phyloP scores from a whole-genome alignment of 1,140 invertebrate species.

The Platyscapa corneri region DNA sequence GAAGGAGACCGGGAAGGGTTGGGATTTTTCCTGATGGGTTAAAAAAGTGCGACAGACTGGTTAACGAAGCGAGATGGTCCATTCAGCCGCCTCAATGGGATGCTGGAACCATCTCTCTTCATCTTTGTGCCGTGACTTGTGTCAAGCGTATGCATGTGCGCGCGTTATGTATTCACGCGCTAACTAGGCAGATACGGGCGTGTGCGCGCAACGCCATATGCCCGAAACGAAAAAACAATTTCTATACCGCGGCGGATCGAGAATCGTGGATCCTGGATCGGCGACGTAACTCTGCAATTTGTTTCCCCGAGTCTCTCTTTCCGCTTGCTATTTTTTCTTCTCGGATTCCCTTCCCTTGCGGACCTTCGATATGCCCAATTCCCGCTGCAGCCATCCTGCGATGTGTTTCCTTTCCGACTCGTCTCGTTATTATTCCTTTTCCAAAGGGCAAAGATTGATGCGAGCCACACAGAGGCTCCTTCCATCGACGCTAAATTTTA shows the following conservation, averaged over 20 bases:
- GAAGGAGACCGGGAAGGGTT: conserved; percentile 68
- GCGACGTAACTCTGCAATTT: conserved; percentile 31
- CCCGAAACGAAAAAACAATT: conserved; percentile 31
- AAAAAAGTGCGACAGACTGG: conserved; percentile 73
- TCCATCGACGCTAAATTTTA: background rate
- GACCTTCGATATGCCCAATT: conserved; percentile 24
- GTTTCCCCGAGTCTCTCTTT: conserved; percentile 21
- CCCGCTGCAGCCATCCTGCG: background rate
- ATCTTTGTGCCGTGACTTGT: conserved; percentile 35
- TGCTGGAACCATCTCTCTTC: conserved; percentile 63
- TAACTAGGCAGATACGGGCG: conserved; percentile 47
- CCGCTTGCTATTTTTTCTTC: background rate
- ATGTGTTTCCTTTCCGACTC: conserved; percentile 1
- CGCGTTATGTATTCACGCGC: conserved; percentile 46
- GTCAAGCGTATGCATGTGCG: conserved; percentile 29
- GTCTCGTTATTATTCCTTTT: conserved; percentile 27
- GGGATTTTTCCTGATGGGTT: conserved; percentile 58
- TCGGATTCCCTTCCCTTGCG: background rate
- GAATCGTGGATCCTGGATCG: background rate
- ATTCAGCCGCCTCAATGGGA: conserved; percentile 73
- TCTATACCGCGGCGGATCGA: conserved; percentile 14
- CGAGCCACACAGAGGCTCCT: background rate
- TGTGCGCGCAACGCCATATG: conserved; percentile 41
- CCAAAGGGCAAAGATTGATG: conserved; percentile 27
- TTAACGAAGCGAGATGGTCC: conserved; percentile 75